Percentiles rank a stretch among this genome's conserved stretches.
Conservation (phyloP, 2,888 invertebrate species). For the Chromoteleia sp. region DNA sequence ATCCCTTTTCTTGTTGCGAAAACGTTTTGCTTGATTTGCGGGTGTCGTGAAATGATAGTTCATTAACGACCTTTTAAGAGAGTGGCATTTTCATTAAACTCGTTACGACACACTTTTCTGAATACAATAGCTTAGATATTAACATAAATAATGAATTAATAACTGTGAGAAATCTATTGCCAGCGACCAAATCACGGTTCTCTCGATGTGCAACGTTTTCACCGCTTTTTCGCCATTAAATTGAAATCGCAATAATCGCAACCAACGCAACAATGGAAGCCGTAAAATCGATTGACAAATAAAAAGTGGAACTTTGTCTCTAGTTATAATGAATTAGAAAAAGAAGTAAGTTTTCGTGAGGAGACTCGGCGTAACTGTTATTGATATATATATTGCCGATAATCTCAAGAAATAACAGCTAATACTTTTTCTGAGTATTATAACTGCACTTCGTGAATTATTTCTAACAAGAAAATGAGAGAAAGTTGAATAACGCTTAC, state of each 20-base stretch:
- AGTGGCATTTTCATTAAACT: constrained; percentile 67
- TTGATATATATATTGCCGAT: constrained; percentile 22
- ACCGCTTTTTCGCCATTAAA: constrained; percentile 5
- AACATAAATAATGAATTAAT: constrained; percentile 66
- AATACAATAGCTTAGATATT: constrained; percentile 62
- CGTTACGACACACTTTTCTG: constrained; percentile 45
- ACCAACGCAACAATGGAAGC: constrained; percentile 29
- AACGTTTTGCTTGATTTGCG: constrained; percentile 49
- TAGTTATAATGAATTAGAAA: constrained; percentile 42
- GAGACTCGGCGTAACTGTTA: constrained; percentile 31
- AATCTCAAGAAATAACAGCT: constrained; percentile 33
- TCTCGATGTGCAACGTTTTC: constrained; percentile 38
- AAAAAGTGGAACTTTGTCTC: constrained; percentile 41
- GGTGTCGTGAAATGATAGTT: constrained; percentile 43
- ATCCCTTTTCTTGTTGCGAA: constrained; percentile 41
- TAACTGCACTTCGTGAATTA: constrained; percentile 7
- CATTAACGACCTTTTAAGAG: constrained; percentile 61
- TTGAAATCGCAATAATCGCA: constrained; percentile 41
- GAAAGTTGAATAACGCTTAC: constrained; percentile 45
- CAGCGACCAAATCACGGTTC: constrained; percentile 20
- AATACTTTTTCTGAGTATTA: constrained; percentile 28
- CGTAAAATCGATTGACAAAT: constrained; percentile 43
- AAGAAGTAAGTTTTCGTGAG: constrained; percentile 50
- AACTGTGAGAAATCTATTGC: constrained; percentile 57
- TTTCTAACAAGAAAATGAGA: constrained; percentile 26